Evolutionary conservation across 2,113 vertebrate genomes (phyloP), one percentile per base, ranked within the genome.

Genomic region (Acrocephalus arundinaceus): DNA sequence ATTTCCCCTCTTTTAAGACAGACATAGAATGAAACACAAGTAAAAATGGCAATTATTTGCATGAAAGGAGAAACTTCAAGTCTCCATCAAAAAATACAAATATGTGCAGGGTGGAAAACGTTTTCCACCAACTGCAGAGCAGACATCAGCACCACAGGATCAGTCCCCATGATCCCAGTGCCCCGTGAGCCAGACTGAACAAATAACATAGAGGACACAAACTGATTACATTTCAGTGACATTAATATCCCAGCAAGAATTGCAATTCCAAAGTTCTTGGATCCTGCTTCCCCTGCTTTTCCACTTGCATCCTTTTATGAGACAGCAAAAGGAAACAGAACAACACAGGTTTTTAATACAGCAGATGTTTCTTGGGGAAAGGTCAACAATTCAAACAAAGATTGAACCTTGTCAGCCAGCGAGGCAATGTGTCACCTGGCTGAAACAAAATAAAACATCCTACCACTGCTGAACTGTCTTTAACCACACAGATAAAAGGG

Each of bases 21-120:
- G 10, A n/a, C 2, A 3, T 0, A 6, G 3, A 59, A 70, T 7
- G 11, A 46, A 35, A 31, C 35, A 46, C 46, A 3, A 66, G 11
- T 3, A n/a, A 31, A 58, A 54, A 13, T 2, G 6, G 31, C 13
- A 55, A 80, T 57, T 37, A 22, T 11, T 30, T 24, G 16, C 65
- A n/a, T 22, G 51, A 90, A 70, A 84, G 39, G 21, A 45, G 3
- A 70, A 67, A 46, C 20, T 68, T 23, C 25, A 59, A 59, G 20
- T 20, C 3, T 19, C 10, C 30, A 37, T 9, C n/a, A 45, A 14
- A 24, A 86, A 71, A 66, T 2, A 55, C n/a, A 55, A 35, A 23
- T 0, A 0, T 11, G 17, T 11, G 9, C 21, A 6, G 0, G 4
- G 4, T 27, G 31, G 4, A 1, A 35, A 78, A 59, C 3, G 19